Conservation (phyloP, 2,888 invertebrate species). For the Pristionchus fissidentatus region DNA sequence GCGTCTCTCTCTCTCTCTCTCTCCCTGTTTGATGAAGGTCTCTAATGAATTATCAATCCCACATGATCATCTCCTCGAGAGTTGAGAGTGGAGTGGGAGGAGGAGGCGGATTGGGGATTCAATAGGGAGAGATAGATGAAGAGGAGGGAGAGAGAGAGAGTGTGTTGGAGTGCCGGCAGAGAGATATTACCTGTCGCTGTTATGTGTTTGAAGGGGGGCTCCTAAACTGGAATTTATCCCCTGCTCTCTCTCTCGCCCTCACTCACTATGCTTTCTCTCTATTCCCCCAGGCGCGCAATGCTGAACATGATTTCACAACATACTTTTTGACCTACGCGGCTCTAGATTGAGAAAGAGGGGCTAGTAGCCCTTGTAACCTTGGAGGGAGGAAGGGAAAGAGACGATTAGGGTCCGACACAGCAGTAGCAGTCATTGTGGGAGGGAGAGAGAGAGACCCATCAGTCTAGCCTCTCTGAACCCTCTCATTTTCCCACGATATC, state of each 20-base stretch:
- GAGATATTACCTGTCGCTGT: constrained; percentile 44
- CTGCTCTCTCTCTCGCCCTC: constrained; percentile 23
- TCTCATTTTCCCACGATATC: too few relatives aligned
- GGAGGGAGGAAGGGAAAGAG: neutral
- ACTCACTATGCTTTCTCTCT: neutral
- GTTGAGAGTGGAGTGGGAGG: neutral
- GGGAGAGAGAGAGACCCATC: too few relatives aligned
- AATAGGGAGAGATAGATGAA: neutral
- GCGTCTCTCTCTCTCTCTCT: neutral
- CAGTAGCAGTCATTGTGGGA: too few relatives aligned
- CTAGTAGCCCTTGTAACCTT: too few relatives aligned
- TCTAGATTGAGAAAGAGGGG: too few relatives aligned
- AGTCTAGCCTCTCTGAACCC: too few relatives aligned
- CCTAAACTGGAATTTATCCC: constrained; percentile 47
- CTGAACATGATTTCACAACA: too few relatives aligned
- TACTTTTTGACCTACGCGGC: too few relatives aligned
- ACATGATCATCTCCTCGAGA: constrained; percentile 15
- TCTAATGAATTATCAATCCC: constrained; percentile 41
- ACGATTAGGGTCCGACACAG: neutral
- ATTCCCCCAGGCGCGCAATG: neutral
- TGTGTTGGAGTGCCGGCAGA: neutral
- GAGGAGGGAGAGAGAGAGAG: neutral
- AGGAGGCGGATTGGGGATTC: neutral
- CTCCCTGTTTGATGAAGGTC: constrained; percentile 30
- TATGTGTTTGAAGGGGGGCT: constrained; percentile 23